These are phyloP conservation scores for Philopotamus ludificatus DNA, from an alignment of 1,140 invertebrate species.

Conservation along the genomic window DNA sequence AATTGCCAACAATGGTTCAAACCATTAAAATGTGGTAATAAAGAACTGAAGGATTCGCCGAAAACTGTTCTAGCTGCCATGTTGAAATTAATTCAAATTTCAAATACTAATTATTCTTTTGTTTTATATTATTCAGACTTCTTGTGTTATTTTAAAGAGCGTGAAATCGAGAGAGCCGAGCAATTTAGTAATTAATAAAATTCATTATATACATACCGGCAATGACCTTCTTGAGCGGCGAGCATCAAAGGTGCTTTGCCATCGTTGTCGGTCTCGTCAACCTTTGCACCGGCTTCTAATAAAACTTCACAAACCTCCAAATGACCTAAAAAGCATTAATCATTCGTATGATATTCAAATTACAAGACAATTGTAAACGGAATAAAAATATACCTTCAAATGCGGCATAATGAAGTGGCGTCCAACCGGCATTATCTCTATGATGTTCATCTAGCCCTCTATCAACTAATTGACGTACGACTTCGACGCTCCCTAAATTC, in stretches of 20 bases:
- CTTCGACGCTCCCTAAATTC: constrained; percentile 65
- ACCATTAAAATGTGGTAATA: too few species aligned
- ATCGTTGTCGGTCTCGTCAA: constrained; percentile 91
- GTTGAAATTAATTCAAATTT: too few species aligned
- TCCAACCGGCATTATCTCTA: constrained; percentile 90
- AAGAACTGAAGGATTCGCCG: too few species aligned
- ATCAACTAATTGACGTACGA: constrained; percentile 85
- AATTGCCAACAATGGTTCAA: too few species aligned
- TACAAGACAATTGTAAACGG: background rate
- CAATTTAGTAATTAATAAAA: background rate
- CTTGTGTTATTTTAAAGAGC: too few species aligned
- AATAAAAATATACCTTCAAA: constrained; percentile 70
- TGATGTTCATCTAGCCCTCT: constrained; percentile 89
- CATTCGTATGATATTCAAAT: background rate
- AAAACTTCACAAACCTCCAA: constrained; percentile 82
- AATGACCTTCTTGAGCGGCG: constrained; percentile 86
- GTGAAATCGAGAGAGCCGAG: too few species aligned
- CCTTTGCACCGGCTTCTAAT: constrained; percentile 86
- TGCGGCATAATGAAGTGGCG: constrained; percentile 88
- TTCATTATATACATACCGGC: constrained; percentile 43
- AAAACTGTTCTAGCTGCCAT: too few species aligned
- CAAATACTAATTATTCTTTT: too few species aligned
- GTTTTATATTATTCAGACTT: too few species aligned
- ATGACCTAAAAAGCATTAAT: constrained; percentile 59
- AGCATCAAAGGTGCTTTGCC: constrained; percentile 88